phyloP scores from a whole-genome alignment of 2,888 invertebrate species.

The Ophioninae sp. region DNA sequence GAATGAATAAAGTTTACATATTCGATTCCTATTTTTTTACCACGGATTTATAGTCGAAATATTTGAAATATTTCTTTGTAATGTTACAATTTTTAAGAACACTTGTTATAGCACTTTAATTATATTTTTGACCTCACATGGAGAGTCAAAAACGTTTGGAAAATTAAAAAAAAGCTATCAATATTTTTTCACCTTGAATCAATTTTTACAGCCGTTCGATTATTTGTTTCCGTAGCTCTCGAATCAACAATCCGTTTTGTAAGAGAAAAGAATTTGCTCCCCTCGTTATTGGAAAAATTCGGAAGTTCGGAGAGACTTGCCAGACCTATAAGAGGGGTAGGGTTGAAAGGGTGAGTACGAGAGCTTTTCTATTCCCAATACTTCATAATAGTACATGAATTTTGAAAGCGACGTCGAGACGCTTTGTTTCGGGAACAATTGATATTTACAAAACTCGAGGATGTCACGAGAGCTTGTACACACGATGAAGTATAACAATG shows the following conservation, averaged over 20 bases:
- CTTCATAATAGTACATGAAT: conserved; percentile 58
- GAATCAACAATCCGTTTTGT: neutral
- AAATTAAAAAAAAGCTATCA: too few relatives aligned
- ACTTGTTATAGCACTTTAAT: too few relatives aligned
- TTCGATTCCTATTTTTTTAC: too few relatives aligned
- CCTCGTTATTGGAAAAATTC: conserved; percentile 12
- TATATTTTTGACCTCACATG: too few relatives aligned
- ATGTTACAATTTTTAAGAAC: too few relatives aligned
- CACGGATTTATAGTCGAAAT: too few relatives aligned
- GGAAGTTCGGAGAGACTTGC: neutral
- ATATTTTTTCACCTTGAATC: too few relatives aligned
- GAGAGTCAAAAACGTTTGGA: too few relatives aligned
- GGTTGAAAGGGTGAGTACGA: neutral
- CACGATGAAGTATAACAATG: conserved; percentile 7
- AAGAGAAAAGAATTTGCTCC: neutral
- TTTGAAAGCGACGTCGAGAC: conserved; percentile 49
- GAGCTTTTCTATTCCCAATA: neutral
- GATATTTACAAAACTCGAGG: conserved; percentile 59
- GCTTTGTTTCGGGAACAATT: conserved; percentile 55
- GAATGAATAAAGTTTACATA: too few relatives aligned
- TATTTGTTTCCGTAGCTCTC: too few relatives aligned
- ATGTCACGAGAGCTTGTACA: conserved; percentile 36
- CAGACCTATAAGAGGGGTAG: conserved; percentile 1
- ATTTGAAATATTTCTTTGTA: too few relatives aligned
- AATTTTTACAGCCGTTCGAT: too few relatives aligned